Evolutionary conservation across 1,140 invertebrate species (phyloP), one percentile per base, ranked within the genome.

Genomic region (Caenorhabditis tropicalis): DNA sequence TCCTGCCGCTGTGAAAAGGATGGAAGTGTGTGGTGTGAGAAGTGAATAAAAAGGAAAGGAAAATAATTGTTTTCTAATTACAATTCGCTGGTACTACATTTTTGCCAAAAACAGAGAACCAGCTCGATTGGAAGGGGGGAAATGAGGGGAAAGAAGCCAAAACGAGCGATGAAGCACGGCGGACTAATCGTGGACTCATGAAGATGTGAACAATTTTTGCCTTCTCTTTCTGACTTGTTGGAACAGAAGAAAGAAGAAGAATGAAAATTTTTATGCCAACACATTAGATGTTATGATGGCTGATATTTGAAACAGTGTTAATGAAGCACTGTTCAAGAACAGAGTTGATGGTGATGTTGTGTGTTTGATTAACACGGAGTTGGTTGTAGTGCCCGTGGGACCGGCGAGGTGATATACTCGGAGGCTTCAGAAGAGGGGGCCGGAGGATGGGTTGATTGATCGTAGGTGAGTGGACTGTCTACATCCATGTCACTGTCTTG

Each of bases 321-420:
- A 65, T 65, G 58, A 24, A 7, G 43, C 65, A 74, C 36, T 56
- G 53, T 56, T 43, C 29, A 27, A 56, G 43, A 10, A 74, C 29
- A 19, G 21, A 56, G 21, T 27, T 29, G 65, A 74, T 74, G 65
- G 36, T 46, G 65, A 65, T 65, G 29, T 33, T 43, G 19, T 65
- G 2, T 21, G 65, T 2, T 16, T 21, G 65, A 74, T 82, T 82
- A 82, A 51, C 82, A 82, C 27, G 82, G 60, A 51, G 82, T 82
- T 16, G 82, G 82, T 46, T 82, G 82, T 16, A 60, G 82, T 51
- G 33, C 56, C 49, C 36, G 81, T 6, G 81, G 49, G 65, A 36
- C 65, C 65, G 81, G 81, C 21, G 81, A 82, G 29, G 82, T 74
- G 24, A 82, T 65, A n/a, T 70, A 43, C 39, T 65, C 56, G 82